Evolutionary conservation across 2,113 vertebrate species (phyloP).

Genomic region (Ptilorrhoa leucosticta): DNA sequence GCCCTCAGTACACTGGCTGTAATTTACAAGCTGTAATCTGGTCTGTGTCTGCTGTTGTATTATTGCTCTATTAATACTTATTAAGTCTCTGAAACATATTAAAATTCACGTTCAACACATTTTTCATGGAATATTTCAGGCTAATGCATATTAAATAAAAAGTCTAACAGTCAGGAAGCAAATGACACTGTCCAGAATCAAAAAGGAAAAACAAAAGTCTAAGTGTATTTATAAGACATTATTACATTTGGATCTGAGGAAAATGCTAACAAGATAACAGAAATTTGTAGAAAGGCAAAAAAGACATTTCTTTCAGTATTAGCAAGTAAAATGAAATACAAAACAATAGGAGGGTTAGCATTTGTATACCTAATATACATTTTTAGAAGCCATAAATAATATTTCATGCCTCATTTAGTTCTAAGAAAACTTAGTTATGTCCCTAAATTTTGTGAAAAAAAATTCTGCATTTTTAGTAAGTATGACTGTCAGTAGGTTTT

Average conservation of each 20-base stretch:
- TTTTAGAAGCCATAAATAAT: not conserved
- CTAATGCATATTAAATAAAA: conserved; percentile 23
- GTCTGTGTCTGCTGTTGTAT: conserved; percentile 1
- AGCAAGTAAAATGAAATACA: not conserved
- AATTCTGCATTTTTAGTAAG: not conserved
- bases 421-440: not conserved
- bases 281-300: not conserved
- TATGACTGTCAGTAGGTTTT: not conserved
- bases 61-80: conserved; percentile 51
- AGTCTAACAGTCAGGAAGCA: not conserved
- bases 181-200: not conserved
- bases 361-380: not conserved
- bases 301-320: not conserved
- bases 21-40: conserved; percentile 36
- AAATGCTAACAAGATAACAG: not conserved
- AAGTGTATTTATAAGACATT: not conserved
- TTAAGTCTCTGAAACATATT: conserved; percentile 44
- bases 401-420: not conserved
- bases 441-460: not conserved
- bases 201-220: not conserved
- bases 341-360: not conserved
- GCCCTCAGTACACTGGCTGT: not conserved
- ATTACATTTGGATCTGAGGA: not conserved
- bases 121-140: conserved; percentile 4
- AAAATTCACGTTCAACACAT: not conserved